Conservation (phyloP, 2,888 invertebrate species). For the Pimpla rufipes region DNA sequence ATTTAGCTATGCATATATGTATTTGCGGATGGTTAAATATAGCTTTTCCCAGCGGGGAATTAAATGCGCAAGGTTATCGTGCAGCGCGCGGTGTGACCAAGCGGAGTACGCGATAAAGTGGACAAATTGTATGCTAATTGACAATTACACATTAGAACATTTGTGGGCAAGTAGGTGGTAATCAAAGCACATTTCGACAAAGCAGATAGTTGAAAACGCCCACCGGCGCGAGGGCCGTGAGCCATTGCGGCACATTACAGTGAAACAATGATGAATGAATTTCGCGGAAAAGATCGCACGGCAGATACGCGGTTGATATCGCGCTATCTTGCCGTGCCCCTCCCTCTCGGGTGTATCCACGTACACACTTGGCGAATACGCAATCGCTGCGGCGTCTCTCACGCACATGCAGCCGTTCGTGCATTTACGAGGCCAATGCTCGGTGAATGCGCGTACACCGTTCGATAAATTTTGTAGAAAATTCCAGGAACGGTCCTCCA, state of each 20-base stretch:
- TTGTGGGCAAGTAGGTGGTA: too few relatives aligned
- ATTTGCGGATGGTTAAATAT: not conserved
- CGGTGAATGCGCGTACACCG: too few relatives aligned
- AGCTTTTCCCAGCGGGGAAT: not conserved
- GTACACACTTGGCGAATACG: not conserved
- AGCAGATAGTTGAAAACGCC: not conserved
- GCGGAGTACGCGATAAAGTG: too few relatives aligned
- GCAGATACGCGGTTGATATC: constrained; percentile 11
- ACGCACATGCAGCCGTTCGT: not conserved
- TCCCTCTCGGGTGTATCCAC: constrained; percentile 15
- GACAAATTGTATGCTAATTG: too few relatives aligned
- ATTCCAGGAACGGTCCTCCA: too few relatives aligned
- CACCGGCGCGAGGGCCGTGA: not conserved
- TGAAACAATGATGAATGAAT: constrained; percentile 34
- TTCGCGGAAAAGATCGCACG: constrained; percentile 36
- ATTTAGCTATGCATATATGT: not conserved
- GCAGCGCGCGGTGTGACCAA: too few relatives aligned
- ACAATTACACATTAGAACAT: too few relatives aligned
- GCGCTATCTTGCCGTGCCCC: constrained; percentile 22
- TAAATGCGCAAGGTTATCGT: not conserved
- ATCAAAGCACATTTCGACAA: not conserved
- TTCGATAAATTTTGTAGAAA: too few relatives aligned
- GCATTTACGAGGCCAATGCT: not conserved
- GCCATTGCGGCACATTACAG: not conserved
- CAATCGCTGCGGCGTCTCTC: not conserved